Evolutionary conservation across 1,140 invertebrate genomes (phyloP), one percentile per base, ranked within the genome.

Genomic region (Heliconius congener): DNA sequence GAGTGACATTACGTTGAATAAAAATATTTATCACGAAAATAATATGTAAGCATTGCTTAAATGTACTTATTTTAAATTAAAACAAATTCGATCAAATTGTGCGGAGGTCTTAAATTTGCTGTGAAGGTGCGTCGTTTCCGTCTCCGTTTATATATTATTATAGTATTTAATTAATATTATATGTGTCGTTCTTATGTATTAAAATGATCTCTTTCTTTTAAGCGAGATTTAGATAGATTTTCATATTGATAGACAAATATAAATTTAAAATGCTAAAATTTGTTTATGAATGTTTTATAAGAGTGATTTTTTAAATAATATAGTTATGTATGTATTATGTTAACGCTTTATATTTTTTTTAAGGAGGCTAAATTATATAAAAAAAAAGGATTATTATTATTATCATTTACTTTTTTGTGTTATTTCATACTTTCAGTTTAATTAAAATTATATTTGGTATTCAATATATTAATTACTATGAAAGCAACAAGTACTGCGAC

Each of bases 131-230:
- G 60, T 4, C 11, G 9, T 16, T 66, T 66, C 60, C 60, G n/a
- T 27, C 23, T 27, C n/a, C 23, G 11, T 66, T 66, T 66, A 66
- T 66, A 66, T 30, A 16, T 16, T 57, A 8, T 13, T 13, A 27
- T 66, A 27, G n/a, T 57, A 19, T 57, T n/a, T 57, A 57, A 57
- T 57, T n/a, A n/a, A 57, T 9, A 57, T n/a, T 23, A 57, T 57
- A 18, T 66, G 23, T 66, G 60, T 76, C 57, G 37, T 42, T 76
- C 57, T 76, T 76, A 76, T 76, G 74, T 76, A 50, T 70, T 50
- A 42, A 76, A 76, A 50, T 76, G 74, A 76, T 76, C 74, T 76
- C 74, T 76, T 76, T 76, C 74, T 70, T 70, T 46, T 76, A 66
- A 52, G 73, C 74, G 2, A 30, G 13, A 42, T 75, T 76, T 70